Evolutionary conservation across 2,113 vertebrate species (phyloP).

Genomic region (Atrichornis clamosus): DNA sequence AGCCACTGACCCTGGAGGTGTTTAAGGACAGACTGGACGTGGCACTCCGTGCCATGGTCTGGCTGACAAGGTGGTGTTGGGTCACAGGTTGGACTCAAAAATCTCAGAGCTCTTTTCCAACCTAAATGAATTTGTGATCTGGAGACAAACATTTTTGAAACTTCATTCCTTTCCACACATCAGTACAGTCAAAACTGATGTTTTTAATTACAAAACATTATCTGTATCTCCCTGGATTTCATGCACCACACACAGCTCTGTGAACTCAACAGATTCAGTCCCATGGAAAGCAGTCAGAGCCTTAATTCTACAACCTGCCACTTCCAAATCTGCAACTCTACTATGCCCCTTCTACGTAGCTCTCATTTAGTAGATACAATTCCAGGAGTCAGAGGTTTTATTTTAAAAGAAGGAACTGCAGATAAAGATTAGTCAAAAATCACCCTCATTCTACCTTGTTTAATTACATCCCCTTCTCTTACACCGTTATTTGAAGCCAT

Average conservation of each 20-base stretch:
- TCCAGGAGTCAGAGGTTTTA: neutral
- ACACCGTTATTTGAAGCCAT: neutral
- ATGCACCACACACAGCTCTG: neutral
- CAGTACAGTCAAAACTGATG: neutral
- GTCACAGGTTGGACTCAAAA: neutral
- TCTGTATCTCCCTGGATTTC: neutral
- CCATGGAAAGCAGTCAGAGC: neutral
- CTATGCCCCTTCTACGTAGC: neutral
- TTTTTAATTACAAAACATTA: neutral
- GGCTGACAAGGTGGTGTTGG: neutral
- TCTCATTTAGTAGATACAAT: neutral
- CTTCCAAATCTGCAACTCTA: neutral
- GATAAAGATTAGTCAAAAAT: neutral
- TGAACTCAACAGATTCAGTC: neutral
- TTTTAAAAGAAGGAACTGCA: neutral
- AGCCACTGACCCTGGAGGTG: neutral
- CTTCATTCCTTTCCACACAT: neutral
- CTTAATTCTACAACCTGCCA: neutral
- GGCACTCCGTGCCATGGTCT: too few relatives aligned
- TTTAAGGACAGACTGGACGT: neutral
- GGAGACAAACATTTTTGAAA: neutral
- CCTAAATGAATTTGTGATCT: too few relatives aligned
- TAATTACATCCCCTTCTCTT: neutral
- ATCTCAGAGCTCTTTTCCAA: neutral
- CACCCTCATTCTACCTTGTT: neutral